Evolutionary conservation across 2,113 vertebrate species (phyloP).

Genomic region (Pterocles burchelli): DNA sequence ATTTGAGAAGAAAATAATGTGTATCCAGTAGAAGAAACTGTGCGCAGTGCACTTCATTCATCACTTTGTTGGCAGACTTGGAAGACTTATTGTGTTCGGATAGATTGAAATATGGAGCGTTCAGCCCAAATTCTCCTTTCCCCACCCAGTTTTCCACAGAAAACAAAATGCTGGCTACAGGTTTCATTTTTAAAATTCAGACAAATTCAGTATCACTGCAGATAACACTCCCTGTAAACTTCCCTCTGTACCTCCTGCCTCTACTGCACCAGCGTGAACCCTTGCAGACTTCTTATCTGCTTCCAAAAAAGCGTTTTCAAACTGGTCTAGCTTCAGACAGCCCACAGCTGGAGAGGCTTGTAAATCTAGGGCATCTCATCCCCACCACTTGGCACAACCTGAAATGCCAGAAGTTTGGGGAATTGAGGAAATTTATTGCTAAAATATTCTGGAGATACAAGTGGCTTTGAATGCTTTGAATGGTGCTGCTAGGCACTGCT

Average conservation of each 20-base stretch:
- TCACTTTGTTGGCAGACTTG: neutral
- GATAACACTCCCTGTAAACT: conserved; percentile 40
- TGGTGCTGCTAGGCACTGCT: neutral
- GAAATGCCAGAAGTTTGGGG: conserved; percentile 47
- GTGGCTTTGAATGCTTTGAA: neutral
- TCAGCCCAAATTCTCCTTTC: conserved; percentile 10
- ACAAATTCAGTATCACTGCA: neutral
- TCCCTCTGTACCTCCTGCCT: conserved; percentile 55
- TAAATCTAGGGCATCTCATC: conserved; percentile 45
- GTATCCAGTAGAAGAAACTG: neutral
- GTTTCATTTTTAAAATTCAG: conserved; percentile 7
- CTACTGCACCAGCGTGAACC: conserved; percentile 13
- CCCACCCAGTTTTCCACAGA: neutral
- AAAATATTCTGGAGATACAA: conserved; percentile 37
- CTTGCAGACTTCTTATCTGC: neutral
- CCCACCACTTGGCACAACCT: conserved; percentile 11
- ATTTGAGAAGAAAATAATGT: neutral
- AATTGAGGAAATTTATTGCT: conserved; percentile 34
- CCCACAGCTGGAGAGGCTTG: conserved; percentile 31
- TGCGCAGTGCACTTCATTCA: neutral
- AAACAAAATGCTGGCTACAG: conserved; percentile 2
- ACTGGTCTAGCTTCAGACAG: conserved; percentile 29
- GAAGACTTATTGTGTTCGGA: neutral
- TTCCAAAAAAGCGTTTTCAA: conserved; percentile 54
- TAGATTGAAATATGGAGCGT: neutral